phyloP scores from a whole-genome alignment of 1,140 invertebrate genomes.

The Musca domestica region DNA sequence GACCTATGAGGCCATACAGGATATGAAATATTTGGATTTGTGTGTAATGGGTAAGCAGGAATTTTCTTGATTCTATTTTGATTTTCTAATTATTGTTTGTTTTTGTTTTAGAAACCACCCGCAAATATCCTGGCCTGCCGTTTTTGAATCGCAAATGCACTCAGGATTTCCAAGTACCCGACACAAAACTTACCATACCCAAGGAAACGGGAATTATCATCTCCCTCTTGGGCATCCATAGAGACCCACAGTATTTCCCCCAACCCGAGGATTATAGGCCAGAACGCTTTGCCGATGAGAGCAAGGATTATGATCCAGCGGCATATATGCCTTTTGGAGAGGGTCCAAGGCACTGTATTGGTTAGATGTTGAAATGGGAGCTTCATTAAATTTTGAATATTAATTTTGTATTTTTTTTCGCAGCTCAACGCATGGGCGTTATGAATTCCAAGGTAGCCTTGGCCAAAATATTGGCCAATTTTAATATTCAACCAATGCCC shows the following conservation, averaged over 20 bases:
- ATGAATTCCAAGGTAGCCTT: constrained; percentile 42
- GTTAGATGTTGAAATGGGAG: constrained; percentile 58
- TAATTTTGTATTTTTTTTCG: constrained; percentile 38
- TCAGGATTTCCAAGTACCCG: constrained; percentile 48
- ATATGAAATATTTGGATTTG: constrained; percentile 59
- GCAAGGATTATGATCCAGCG: constrained; percentile 40
- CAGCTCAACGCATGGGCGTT: constrained; percentile 39
- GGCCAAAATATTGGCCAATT: constrained; percentile 42
- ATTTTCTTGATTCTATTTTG: no score
- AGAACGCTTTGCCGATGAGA: constrained; percentile 60
- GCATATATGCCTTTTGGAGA: constrained; percentile 69
- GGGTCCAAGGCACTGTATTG: constrained; percentile 68
- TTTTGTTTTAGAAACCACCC: constrained; percentile 57
- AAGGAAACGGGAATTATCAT: constrained; percentile 54
- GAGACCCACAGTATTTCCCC: constrained; percentile 59
- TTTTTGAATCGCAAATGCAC: constrained; percentile 56
- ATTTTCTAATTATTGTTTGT: not conserved
- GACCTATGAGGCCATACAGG: constrained; percentile 58
- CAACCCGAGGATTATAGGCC: constrained; percentile 65
- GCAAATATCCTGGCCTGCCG: constrained; percentile 62
- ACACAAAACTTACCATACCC: constrained; percentile 42
- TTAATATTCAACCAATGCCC: constrained; percentile 34
- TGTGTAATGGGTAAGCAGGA: constrained; percentile 48
- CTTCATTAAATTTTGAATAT: constrained; percentile 57
- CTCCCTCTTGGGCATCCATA: constrained; percentile 46